Conservation (phyloP, 2,113 vertebrate species). For the Leptobrachium ailaonicum region DNA sequence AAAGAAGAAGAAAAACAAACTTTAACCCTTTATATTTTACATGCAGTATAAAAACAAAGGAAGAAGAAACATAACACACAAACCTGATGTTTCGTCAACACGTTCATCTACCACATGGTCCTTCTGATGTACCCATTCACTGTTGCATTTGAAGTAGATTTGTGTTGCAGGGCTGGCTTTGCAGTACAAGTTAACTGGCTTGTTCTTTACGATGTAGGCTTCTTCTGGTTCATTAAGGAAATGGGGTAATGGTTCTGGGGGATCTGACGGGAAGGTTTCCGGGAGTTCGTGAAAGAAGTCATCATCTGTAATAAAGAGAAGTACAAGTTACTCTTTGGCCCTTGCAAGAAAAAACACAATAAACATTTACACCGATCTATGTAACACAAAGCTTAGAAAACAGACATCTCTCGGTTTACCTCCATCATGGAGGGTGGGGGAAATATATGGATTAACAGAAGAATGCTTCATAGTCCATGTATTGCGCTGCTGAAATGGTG, state of each 20-base stretch:
- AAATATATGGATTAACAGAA: too few species aligned
- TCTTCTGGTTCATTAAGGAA: conserved; percentile 93
- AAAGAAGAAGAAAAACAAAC: background rate
- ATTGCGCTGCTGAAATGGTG: too few species aligned
- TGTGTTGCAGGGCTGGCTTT: conserved; percentile 93
- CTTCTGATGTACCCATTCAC: conserved; percentile 97
- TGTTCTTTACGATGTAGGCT: conserved; percentile 94
- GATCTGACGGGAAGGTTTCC: conserved; percentile 95
- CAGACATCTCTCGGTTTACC: too few species aligned
- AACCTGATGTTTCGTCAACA: conserved; percentile 92
- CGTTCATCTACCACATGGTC: conserved; percentile 90
- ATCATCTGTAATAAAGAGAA: conserved; percentile 73
- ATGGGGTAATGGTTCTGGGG: conserved; percentile 90
- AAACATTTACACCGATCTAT: too few species aligned
- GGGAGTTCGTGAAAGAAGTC: conserved; percentile 93
- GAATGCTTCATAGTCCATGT: too few species aligned
- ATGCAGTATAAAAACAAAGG: too few species aligned
- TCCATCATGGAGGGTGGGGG: too few species aligned
- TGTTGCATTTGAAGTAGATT: conserved; percentile 98
- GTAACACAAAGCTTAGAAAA: too few species aligned
- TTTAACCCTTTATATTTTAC: too few species aligned
- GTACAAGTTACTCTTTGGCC: background rate
- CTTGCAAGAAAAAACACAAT: too few species aligned
- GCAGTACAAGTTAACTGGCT: conserved; percentile 91
- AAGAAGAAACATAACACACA: background rate